A percentile compares a stretch with the other conserved stretches of the same genome.
phyloP scores from a whole-genome alignment of 2,888 invertebrate genomes.

The Netelia melanura region DNA sequence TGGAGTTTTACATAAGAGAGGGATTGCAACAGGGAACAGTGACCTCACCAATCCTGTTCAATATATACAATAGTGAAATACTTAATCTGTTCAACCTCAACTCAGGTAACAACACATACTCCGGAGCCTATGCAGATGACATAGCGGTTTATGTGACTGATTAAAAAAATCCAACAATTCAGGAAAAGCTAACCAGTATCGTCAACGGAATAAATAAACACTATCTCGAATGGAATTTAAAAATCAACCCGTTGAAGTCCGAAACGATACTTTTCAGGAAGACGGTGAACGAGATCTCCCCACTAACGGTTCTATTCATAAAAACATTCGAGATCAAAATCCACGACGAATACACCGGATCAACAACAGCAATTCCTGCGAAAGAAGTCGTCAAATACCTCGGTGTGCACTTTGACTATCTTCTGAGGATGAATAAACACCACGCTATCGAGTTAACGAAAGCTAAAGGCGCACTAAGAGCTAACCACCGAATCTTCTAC shows the following conservation, averaged over 20 bases:
- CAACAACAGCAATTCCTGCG: neutral
- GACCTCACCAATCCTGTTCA: conserved; percentile 64
- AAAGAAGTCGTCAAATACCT: neutral
- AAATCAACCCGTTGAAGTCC: neutral
- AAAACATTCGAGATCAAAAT: too few relatives aligned
- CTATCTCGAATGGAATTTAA: neutral
- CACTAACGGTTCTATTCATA: too few relatives aligned
- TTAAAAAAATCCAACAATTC: neutral
- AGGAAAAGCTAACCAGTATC: neutral
- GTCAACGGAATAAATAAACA: neutral
- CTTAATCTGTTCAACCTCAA: conserved; percentile 63
- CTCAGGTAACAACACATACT: neutral
- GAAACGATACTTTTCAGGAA: neutral
- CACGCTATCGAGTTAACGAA: neutral
- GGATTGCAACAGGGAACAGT: conserved; percentile 69
- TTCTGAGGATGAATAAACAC: neutral
- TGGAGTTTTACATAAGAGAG: conserved; percentile 17
- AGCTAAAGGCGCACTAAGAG: neutral
- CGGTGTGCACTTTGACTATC: neutral
- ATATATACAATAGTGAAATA: conserved; percentile 58
- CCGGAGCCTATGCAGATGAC: conserved; percentile 66
- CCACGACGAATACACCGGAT: neutral
- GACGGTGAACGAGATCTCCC: too few relatives aligned
- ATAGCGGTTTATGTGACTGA: conserved; percentile 30
- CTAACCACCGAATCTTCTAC: too few relatives aligned